A percentile compares a stretch with the other conserved stretches of the same genome.
These are phyloP conservation scores for Malurus cyaneus DNA, from an alignment of 2,113 vertebrate species.

Conservation along the genomic window DNA sequence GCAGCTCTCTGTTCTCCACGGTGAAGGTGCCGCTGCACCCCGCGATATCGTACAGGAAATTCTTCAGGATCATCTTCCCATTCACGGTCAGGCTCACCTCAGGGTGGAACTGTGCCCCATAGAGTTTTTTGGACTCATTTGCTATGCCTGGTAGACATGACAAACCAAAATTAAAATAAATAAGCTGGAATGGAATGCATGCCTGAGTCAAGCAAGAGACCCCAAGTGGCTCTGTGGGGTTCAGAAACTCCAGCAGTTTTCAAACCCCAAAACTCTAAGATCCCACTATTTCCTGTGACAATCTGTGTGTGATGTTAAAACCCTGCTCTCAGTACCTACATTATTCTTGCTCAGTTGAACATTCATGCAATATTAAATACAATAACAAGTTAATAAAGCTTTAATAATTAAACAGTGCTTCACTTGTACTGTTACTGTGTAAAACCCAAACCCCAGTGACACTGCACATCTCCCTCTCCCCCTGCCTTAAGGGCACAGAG, in stretches of 20 bases:
- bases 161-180: background rate
- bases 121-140: slow-evolving; percentile 96
- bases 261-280: background rate
- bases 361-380: background rate
- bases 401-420: background rate
- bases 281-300: background rate
- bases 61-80: slow-evolving; percentile 92
- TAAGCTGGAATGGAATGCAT: background rate
- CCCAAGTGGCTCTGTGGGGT: background rate
- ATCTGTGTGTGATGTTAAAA: background rate
- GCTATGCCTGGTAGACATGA: slow-evolving; percentile 80
- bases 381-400: background rate
- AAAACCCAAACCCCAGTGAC: background rate
- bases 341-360: background rate
- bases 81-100: slow-evolving; percentile 96
- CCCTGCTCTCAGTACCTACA: background rate
- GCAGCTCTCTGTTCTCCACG: slow-evolving; percentile 88
- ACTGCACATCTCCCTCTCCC: background rate
- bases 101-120: slow-evolving; percentile 95
- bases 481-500: background rate
- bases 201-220: background rate
- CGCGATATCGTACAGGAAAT: slow-evolving; percentile 94
- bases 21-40: slow-evolving; percentile 94
- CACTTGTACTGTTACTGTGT: background rate
- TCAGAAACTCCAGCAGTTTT: background rate